Base-by-base conservation (phyloP, 2,888 invertebrate species). In the Drosophila diplacantha region DNA sequence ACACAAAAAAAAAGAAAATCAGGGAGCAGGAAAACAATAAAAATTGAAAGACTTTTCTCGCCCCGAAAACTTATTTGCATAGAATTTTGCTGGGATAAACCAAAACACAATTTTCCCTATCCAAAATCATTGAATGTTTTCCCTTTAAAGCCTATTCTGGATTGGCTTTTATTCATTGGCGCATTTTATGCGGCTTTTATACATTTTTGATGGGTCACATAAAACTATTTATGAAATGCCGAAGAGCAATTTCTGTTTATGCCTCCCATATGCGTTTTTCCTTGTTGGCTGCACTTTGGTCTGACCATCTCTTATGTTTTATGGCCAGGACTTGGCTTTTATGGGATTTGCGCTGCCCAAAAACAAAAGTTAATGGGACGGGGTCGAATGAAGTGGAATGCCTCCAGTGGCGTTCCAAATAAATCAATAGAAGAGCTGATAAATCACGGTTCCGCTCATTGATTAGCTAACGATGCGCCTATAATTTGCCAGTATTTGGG, bases 161-260 rank as follows among this genome's bases (percentile, higher is more conserved):
- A 31, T 34, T 38, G 37, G 22, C 49, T 51, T 61, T 69, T 59
- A 59, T 67, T 60, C 46, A 43, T 52, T 39, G 41, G 18, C 46
- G 56, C 66, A 80, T 80, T 70, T 61, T 51, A 60, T 66, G 69
- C 43, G 67, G 47, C 54, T 68, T 65, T 73, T 61, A 66, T 64
- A 62, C 26, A 41, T 55, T 58, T 74, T 58, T 57, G 60, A 64
- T 61, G 62, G 58, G 35, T 22, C 56, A 57, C 70, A 78, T 75
- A 73, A 81, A 77, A 77, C 77, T 77, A 80, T 77, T 76, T 76
- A 78, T 68, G 74, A 77, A 77, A 80, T 55, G 47, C 61, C 69
- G 44, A 55, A n/a, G 24, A 37, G 14, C 38, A 26, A 52, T 20
- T 51, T 52, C 38, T 41, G 20, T 31, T 44, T 35, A 49, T 62